Evolutionary conservation across 2,797 vertebrate genomes (phyloP).

Genomic region (Hylomyscus alleni): DNA sequence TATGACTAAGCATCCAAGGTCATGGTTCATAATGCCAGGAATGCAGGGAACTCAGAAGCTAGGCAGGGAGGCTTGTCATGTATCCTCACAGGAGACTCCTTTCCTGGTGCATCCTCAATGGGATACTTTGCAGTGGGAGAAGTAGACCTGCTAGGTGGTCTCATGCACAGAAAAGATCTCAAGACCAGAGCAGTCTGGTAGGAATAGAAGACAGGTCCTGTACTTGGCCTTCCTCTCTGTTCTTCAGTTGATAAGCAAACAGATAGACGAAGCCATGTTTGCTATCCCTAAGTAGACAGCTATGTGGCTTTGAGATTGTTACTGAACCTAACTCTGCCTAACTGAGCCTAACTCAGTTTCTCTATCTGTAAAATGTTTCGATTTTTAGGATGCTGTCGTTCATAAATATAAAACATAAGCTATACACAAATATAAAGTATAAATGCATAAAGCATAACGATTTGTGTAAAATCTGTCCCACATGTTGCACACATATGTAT

Average conservation of each 20-base stretch:
- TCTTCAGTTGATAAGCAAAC: background rate
- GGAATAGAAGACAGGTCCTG: background rate
- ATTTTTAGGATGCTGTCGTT: background rate
- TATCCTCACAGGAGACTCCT: background rate
- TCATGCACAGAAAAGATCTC: background rate
- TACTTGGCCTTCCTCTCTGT: background rate
- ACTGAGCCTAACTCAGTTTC: background rate
- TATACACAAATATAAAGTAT: background rate
- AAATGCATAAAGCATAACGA: background rate
- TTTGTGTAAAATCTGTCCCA: background rate
- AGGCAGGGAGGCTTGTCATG: background rate
- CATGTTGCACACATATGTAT: background rate
- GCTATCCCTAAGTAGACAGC: background rate
- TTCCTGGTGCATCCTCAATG: background rate
- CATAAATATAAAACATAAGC: conserved; percentile 10
- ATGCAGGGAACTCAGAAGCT: background rate
- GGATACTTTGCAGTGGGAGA: background rate
- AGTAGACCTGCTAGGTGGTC: background rate
- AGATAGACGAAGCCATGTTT: background rate
- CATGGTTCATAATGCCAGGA: background rate
- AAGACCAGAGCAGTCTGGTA: background rate
- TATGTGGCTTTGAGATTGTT: background rate
- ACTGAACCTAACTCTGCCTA: background rate
- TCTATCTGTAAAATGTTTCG: conserved; percentile 24
- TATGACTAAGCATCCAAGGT: background rate